phyloP scores from a whole-genome alignment of 2,113 vertebrate genomes.

The Pseudois nayaur region DNA sequence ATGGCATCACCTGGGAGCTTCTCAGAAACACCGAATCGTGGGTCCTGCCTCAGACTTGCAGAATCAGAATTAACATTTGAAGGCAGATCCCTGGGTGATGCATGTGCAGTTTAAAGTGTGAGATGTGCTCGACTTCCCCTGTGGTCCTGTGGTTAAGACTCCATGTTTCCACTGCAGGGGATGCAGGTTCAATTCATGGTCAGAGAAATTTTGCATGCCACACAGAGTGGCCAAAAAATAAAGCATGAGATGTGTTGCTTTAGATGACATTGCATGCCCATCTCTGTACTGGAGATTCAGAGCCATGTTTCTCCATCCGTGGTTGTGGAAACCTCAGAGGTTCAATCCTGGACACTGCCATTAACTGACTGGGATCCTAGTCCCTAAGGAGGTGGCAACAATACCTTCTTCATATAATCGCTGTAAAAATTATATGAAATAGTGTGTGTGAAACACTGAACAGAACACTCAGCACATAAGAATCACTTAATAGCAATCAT shows the following conservation, averaged over 20 bases:
- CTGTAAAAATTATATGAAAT: neutral
- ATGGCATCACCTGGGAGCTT: neutral
- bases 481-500: no score
- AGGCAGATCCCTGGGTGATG: neutral
- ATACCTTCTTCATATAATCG: fast-evolving
- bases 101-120: fast-evolving
- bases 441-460: neutral
- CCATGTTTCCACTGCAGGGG: neutral
- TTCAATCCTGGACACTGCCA: no score
- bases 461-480: fast-evolving
- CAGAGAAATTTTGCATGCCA: neutral
- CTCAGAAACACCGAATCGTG: neutral
- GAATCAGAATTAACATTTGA: neutral
- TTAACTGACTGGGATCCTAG: neutral
- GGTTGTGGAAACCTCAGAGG: fast-evolving
- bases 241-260: neutral
- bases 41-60: neutral
- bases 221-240: neutral
- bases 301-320: fast-evolving
- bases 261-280: fast-evolving
- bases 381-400: neutral
- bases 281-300: no score
- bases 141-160: neutral
- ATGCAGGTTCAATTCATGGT: neutral
- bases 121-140: neutral